A percentile compares a stretch with the other conserved stretches of the same genome.
Conservation (phyloP, 2,888 invertebrate species). For the Omphaloscelis lunosa region DNA sequence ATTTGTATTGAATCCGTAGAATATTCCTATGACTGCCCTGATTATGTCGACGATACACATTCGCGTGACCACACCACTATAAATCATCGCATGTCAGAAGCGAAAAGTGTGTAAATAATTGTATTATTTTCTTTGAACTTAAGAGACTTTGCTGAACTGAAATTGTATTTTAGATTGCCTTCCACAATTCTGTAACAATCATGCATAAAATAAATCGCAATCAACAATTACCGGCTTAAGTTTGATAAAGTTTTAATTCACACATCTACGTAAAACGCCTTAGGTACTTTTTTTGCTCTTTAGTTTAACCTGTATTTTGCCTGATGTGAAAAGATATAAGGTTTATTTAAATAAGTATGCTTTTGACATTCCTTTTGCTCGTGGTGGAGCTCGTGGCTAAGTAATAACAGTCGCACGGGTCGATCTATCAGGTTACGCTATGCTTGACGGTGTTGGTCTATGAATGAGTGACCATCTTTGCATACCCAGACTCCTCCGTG, state of each 20-base stretch:
- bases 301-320: not conserved
- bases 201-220: conserved; percentile 29
- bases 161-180: conserved; percentile 45
- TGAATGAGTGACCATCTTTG: too few species aligned
- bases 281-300: not conserved
- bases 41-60: conserved; percentile 6
- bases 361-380: too few species aligned
- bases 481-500: too few species aligned
- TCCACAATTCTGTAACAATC: conserved; percentile 12
- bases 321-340: too few species aligned
- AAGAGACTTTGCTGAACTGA: conserved; percentile 41
- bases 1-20: not conserved
- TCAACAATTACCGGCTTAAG: conserved; percentile 12
- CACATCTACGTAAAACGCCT: not conserved
- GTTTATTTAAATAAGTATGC: too few species aligned
- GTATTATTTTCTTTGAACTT: conserved; percentile 51
- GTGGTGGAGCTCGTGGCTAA: too few species aligned
- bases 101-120: conserved; percentile 54
- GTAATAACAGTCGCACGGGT: too few species aligned
- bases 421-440: too few species aligned
- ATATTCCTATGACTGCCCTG: conserved; percentile 4
- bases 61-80: conserved; percentile 47
- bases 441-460: too few species aligned
- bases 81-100: conserved; percentile 50
- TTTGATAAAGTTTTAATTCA: conserved; percentile 14